Base-by-base conservation (phyloP, 2,797 vertebrate genomes). In the Percopsis omiscomaycus region DNA sequence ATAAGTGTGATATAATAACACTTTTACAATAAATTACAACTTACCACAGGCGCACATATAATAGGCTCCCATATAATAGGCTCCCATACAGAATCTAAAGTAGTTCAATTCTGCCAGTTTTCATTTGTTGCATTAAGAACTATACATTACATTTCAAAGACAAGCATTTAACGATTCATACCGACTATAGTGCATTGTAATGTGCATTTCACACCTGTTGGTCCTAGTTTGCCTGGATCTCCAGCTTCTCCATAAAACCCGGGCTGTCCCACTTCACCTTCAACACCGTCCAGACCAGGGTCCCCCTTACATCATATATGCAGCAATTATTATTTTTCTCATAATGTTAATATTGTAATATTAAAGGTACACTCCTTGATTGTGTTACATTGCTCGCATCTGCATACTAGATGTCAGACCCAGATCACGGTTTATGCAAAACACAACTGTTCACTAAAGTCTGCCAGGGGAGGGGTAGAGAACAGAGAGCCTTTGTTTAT, bases 171-270 rank as follows among this genome's bases (percentile, higher is more conserved):
- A 42, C 2, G 6, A 42, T 42, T 9, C 37, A 42, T 42, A 42
- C 37, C 9, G 37, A 42, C 37, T 37, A 37, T 42, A 42, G 37
- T 5, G 1, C 8, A 42, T 42, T 42, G 9, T 42, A 22, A 22
- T 9, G 37, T 42, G 37, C 9, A 42, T 42, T 42, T 42, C 37
- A 42, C 82, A 94, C 91, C 90, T 91, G 78, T 72, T 68, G 67
- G 71, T 80, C 93, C 93, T 80, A 87, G 61, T 64, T 64, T 87
- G 53, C 92, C 93, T 8, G 49, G 54, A 48, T 94, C 91, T 82
- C 93, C 91, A 6, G 66, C 65, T 80, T 94, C 93, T 69, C 91
- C 90, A 1, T 93, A 92, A 74, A 94, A 94, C 64, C 94, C 92
- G 71, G 77, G 90, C 30, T 70, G 88, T 47, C 93, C 90, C 49